Base-by-base conservation (phyloP, 2,797 vertebrate genomes). In the Sternotherus odoratus region DNA sequence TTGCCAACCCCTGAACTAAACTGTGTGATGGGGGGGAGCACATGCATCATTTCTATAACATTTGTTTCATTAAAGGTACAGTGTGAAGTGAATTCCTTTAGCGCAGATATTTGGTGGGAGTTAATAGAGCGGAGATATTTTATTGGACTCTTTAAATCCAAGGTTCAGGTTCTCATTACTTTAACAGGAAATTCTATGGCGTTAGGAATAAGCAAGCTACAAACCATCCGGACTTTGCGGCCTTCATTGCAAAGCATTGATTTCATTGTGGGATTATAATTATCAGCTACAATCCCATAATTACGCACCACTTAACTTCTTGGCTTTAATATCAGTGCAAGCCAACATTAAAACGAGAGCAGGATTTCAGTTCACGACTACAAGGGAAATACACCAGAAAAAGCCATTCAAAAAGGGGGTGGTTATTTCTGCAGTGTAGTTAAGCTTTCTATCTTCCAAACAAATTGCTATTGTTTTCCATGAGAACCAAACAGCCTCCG, bases 211-310 rank as follows among this genome's bases (percentile, higher is more conserved):
- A 94, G 87, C 86, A 82, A 3, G 77, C 90, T 84, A 54, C 94
- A 74, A 87, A 54, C 87, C 93, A 85, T 93, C 91, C 90, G 83
- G 88, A 93, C 95, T 88, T 94, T 83, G 96, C 0, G 87, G 97
- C 96, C 93, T 81, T 60, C 72, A 4, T 78, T 85, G 93, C 82
- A 19, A 92, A 96, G 96, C 95, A 54, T 88, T 69, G 95, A 87
- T 94, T 97, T 96, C 96, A 86, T 92, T 97, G 97, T 96, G 98
- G 98, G 97, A 89, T 98, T 89, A 66, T 97, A 98, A 98, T 97
- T 97, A 97, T 96, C 94, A 86, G 84, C 92, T 94, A 87, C 97
- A 97, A 94, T 85, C 97, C 97, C 95, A 8, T 98, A 97, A 98
- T 98, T 97, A 97, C 6, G 93, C 94, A 85, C 85, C 78, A 88